Evolutionary conservation across 2,888 invertebrate genomes (phyloP), one percentile per base, ranked within the genome.

Genomic region (Nephrotoma guestfalica): DNA sequence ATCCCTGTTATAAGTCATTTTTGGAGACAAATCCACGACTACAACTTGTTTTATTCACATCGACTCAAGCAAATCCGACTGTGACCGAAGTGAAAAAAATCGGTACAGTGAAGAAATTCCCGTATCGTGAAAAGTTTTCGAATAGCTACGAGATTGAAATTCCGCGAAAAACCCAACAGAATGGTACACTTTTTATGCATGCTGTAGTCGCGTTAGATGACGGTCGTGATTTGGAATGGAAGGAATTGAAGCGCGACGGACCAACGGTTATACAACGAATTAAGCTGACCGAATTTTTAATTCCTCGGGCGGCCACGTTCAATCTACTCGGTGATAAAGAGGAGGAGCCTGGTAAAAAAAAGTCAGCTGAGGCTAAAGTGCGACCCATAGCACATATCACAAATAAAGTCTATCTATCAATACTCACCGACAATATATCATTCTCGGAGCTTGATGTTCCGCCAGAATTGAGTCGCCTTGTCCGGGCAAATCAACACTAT

Each of bases 181-280:
- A 98, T 93, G 98, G 98, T 0, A 96, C 96, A 6, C 90, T 98
- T 85, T 96, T 93, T 90, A 93, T 97, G 89, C 96, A 97, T 91
- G 94, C 96, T 1, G 93, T 95, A 86, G 89, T 96, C 47, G 93
- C 95, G 18, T 93, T 95, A 86, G 91, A 93, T 87, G 93, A 93
- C 43, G 91, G 92, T 40, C 92, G 90, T 47, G 92, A 92, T 2
- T 89, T 93, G 0, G 93, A 93, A 87, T 94, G 95, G 90, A 92
- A 93, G 86, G 93, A 94, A 42, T 92, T 95, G 42, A 92, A 93
- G 88, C 92, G 93, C 18, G 93, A 93, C 9, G 94, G 94, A 47
- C 93, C 94, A 40, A 93, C 94, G 40, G 94, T 93, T 0, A 92
- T 94, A 88, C 92, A 95, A 41, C 93, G 94, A 86, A 92, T 95